phyloP scores from a whole-genome alignment of 1,140 invertebrate species.

The Zaprionus lachaisei region DNA sequence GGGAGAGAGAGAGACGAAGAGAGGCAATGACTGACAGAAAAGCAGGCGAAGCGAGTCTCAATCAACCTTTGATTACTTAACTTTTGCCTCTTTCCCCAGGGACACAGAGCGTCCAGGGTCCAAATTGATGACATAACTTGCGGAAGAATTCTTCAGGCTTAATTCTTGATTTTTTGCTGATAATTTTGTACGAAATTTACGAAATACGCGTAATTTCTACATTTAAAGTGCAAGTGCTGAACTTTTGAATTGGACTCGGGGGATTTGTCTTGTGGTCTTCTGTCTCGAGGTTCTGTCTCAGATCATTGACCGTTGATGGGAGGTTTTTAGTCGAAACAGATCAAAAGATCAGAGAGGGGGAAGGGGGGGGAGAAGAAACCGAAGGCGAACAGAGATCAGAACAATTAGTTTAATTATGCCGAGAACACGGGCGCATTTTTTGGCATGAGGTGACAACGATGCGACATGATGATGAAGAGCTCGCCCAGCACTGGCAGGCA shows the following conservation, averaged over 20 bases:
- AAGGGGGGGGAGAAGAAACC: background rate
- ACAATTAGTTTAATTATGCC: constrained; percentile 82
- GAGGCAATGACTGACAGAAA: constrained; percentile 47
- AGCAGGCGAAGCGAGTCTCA: constrained; percentile 31
- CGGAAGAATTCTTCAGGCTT: constrained; percentile 11
- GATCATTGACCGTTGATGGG: constrained; percentile 67
- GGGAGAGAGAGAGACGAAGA: constrained; percentile 16
- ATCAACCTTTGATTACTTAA: constrained; percentile 76
- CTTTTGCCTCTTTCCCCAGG: constrained; percentile 37
- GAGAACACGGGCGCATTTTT: constrained; percentile 62
- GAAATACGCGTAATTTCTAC: constrained; percentile 64
- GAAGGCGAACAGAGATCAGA: constrained; percentile 46
- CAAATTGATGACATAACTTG: constrained; percentile 77
- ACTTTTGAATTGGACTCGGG: constrained; percentile 71
- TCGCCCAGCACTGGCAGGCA: constrained; percentile 10
- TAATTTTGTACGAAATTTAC: background rate
- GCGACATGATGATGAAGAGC: constrained; percentile 79
- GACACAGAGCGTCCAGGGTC: constrained; percentile 1
- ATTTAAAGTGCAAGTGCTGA: constrained; percentile 79
- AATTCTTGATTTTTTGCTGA: constrained; percentile 2
- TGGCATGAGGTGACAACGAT: constrained; percentile 80
- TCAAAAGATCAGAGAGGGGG: constrained; percentile 36
- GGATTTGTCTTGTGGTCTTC: constrained; percentile 49
- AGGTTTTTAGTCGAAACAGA: constrained; percentile 29
- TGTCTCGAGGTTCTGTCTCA: background rate